Percentiles rank a stretch among this genome's conserved stretches.
phyloP scores from a whole-genome alignment of 2,113 vertebrate genomes.

The Desmodus rotundus region DNA sequence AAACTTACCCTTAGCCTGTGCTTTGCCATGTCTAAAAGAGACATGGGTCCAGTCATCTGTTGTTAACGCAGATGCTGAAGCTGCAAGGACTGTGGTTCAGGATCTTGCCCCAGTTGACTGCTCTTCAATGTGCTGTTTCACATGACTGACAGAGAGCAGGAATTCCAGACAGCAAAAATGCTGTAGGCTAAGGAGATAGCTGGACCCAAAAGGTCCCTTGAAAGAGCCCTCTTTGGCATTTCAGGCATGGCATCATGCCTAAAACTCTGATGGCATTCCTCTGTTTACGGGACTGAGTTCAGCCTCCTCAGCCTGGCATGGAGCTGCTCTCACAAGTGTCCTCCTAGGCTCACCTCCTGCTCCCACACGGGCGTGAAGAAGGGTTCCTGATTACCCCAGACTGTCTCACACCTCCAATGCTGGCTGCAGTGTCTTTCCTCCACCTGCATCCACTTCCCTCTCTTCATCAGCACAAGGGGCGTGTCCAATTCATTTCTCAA shows the following conservation, averaged over 20 bases:
- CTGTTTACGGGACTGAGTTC: neutral
- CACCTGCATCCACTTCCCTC: neutral
- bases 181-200: neutral
- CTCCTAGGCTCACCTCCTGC: neutral
- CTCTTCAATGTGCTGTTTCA: neutral
- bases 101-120: neutral
- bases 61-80: neutral
- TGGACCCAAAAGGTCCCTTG: neutral
- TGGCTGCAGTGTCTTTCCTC: neutral
- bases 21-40: neutral
- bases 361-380: fast-evolving
- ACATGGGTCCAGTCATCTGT: neutral
- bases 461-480: neutral
- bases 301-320: too few relatives aligned
- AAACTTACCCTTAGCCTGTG: neutral
- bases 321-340: neutral
- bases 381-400: neutral
- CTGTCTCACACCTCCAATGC: neutral
- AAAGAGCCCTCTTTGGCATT: neutral
- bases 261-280: neutral
- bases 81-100: neutral
- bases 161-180: constrained; percentile 12
- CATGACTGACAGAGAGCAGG: constrained; percentile 25
- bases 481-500: neutral
- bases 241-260: neutral